A percentile compares a stretch with the other conserved stretches of the same genome.
Evolutionary conservation across 2,113 vertebrate species (phyloP).

Genomic region (Menidia beryllina): DNA sequence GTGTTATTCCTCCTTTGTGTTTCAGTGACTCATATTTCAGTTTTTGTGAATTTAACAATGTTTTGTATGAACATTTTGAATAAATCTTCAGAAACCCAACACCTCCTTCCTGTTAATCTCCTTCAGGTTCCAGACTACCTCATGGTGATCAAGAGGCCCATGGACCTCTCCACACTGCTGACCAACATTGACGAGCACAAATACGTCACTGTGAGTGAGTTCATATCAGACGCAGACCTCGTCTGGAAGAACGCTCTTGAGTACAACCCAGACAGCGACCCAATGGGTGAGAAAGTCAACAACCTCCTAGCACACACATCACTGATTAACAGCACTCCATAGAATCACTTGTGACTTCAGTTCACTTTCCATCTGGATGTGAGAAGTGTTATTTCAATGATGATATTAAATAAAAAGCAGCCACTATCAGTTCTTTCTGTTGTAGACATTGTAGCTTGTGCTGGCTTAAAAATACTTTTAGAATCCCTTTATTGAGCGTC

Average conservation of each 20-base stretch:
- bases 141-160: constrained; percentile 87
- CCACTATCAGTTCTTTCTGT: too few species aligned
- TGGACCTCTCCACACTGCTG: constrained; percentile 91
- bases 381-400: too few species aligned
- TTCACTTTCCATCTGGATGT: not conserved
- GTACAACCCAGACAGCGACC: constrained; percentile 89
- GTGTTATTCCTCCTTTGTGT: too few species aligned
- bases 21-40: too few species aligned
- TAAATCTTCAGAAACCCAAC: not conserved
- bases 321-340: not conserved
- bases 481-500: too few species aligned
- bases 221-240: constrained; percentile 87
- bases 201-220: constrained; percentile 87
- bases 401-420: too few species aligned
- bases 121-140: constrained; percentile 89
- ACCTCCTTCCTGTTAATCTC: not conserved
- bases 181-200: constrained; percentile 89
- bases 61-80: not conserved
- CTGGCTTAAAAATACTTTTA: too few species aligned
- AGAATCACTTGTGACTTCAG: not conserved
- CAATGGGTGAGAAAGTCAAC: constrained; percentile 79
- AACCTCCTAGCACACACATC: not conserved
- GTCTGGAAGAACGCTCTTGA: constrained; percentile 93
- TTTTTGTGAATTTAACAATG: too few species aligned
- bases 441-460: too few species aligned